These are phyloP conservation scores for Philhelius pedissequus DNA, from an alignment of 2,888 invertebrate species.

Conservation along the genomic window DNA sequence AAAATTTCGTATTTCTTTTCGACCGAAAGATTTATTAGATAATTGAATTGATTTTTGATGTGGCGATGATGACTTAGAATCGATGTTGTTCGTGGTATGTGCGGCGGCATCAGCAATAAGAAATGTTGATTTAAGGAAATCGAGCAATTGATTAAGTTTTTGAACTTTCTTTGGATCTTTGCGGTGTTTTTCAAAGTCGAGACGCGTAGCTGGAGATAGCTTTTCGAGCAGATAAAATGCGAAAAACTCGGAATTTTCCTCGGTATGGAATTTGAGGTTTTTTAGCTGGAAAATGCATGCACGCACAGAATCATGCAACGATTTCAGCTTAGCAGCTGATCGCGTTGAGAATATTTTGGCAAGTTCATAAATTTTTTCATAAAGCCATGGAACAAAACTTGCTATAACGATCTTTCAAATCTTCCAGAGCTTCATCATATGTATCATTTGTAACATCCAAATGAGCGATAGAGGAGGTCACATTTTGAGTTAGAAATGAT, in stretches of 20 bases:
- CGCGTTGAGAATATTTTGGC: background rate
- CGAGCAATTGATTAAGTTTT: background rate
- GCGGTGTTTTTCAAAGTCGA: constrained; percentile 23
- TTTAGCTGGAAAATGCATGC: background rate
- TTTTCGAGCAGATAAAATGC: too few species aligned
- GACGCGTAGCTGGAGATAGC: too few species aligned
- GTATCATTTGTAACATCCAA: background rate
- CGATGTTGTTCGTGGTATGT: too few species aligned
- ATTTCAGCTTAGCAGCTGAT: background rate
- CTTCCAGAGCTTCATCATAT: too few species aligned
- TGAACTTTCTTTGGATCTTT: background rate
- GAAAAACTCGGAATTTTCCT: background rate
- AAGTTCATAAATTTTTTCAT: background rate
- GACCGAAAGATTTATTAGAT: background rate
- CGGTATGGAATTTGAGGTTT: background rate
- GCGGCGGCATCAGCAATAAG: too few species aligned
- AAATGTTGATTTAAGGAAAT: too few species aligned
- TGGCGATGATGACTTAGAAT: too few species aligned
- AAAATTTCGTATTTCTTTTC: background rate
- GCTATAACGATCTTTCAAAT: too few species aligned
- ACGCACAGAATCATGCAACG: background rate
- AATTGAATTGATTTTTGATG: background rate
- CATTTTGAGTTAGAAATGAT: background rate
- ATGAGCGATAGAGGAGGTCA: background rate
- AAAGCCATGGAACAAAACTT: background rate